Evolutionary conservation across 2,888 invertebrate genomes (phyloP), one percentile per base, ranked within the genome.

Genomic region (Phasia obesa): DNA sequence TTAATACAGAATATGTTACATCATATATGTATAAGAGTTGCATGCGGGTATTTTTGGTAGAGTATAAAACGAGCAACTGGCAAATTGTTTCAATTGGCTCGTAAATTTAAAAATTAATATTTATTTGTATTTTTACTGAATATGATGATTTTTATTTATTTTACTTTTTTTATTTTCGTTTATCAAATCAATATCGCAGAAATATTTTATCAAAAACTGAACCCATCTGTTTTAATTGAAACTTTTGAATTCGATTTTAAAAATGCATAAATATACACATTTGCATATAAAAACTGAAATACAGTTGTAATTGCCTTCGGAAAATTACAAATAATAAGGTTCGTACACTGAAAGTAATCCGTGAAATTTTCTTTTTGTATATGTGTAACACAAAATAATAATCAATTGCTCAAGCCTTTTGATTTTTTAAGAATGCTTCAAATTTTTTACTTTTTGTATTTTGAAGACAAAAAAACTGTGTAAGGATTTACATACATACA

Each of bases 191-290:
- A 81, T 73, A 81, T 71, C 71, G 38, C 53, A 55, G 35, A 67
- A 60, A 81, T 76, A 76, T 77, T 81, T 77, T 65, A 81, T 77
- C 21, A 38, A 65, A 53, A 76, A 71, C 81, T 71, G 71, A 47
- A 59, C 71, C 47, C 65, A 81, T 71, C 71, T 76, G 81, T 81
- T 81, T 67, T 71, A 71, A 81, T 67, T 76, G 76, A 76, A 81
- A 60, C 21, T 71, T 71, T 76, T 76, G 76, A 59, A 76, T 71
- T 81, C 31, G 42, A 27, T 65, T 23, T 17, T n/a, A 74, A 13
- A 60, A n/a, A 79, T 47, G 35, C 19, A 9, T 15, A 25, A 9
- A 60, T 38, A 62, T 11, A 67, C 15, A 21, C 5, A 49, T 15
- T 38, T 38, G 11, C 2, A 38, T 38, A 38, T 15, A 2, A 11